Conservation (phyloP, 1,140 invertebrate species). For the Dendrolimus punctatus region DNA sequence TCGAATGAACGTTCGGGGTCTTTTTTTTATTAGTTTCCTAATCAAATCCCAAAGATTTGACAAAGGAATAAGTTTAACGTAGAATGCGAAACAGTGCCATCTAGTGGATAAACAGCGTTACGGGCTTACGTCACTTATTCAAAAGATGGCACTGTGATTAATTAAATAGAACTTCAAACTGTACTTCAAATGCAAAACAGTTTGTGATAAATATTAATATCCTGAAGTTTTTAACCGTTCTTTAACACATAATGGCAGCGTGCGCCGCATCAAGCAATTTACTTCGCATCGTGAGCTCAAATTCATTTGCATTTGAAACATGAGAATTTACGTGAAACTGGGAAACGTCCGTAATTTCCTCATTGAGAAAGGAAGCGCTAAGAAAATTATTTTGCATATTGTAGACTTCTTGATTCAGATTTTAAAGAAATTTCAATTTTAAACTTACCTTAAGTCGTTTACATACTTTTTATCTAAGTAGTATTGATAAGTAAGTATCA, state of each 20-base stretch:
- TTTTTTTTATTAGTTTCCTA: constrained; percentile 15
- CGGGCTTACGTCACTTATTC: not conserved
- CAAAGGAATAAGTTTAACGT: not conserved
- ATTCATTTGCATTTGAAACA: constrained; percentile 47
- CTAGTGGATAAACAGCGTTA: constrained; percentile 5
- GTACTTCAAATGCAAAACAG: constrained; percentile 12
- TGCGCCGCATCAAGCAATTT: constrained; percentile 21
- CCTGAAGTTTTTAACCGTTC: constrained; percentile 15
- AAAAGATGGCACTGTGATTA: constrained; percentile 24
- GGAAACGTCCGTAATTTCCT: constrained; percentile 19
- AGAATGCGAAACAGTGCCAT: constrained; percentile 8
- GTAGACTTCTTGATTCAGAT: too few species aligned
- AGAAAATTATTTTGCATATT: too few species aligned
- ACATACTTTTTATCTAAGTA: too few species aligned
- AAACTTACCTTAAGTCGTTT: too few species aligned
- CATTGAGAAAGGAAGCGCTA: constrained; percentile 3
- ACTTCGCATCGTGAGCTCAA: constrained; percentile 15
- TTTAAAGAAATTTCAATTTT: too few species aligned
- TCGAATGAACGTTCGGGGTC: constrained; percentile 6
- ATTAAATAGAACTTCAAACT: constrained; percentile 4
- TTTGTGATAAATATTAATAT: constrained; percentile 38
- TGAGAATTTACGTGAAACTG: constrained; percentile 8
- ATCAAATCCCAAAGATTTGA: constrained; percentile 1
- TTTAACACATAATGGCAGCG: constrained; percentile 17
- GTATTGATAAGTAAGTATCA: too few species aligned